These are phyloP conservation scores for Phyllotreta cruciferae DNA, from an alignment of 2,888 invertebrate species.

Conservation along the genomic window DNA sequence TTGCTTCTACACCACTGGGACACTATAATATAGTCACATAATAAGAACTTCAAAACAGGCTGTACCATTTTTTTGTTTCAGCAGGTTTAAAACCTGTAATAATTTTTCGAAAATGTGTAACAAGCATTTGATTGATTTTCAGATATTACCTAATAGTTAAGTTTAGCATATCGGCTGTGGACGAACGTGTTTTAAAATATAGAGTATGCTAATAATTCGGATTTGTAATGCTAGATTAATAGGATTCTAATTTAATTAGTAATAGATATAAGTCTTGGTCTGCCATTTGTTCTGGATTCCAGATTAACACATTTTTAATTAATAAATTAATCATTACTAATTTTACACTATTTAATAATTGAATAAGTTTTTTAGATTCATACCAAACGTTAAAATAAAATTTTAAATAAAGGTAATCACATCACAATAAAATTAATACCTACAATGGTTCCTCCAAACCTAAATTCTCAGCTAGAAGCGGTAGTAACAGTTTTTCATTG, in stretches of 20 bases:
- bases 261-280: constrained; percentile 8
- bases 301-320: constrained; percentile 3
- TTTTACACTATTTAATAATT: no score
- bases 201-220: constrained; percentile 1
- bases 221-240: not conserved
- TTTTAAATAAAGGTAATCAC: no score
- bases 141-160: constrained; percentile 17
- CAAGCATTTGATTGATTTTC: constrained; percentile 20
- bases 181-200: not conserved
- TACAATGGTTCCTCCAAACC: no score
- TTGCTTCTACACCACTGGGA: not conserved
- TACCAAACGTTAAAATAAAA: no score
- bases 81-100: constrained; percentile 25
- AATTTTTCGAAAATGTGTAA: constrained; percentile 12
- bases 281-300: not conserved
- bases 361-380: no score
- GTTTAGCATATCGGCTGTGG: constrained; percentile 10
- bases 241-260: not conserved
- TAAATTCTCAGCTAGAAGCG: no score
- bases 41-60: constrained; percentile 2
- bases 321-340: not conserved
- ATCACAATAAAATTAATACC: no score
- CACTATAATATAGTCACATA: not conserved
- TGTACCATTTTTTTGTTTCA: constrained; percentile 8
- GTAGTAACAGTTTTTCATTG: no score